phyloP scores from a whole-genome alignment of 2,797 vertebrate genomes.

The Champsocephalus esox region DNA sequence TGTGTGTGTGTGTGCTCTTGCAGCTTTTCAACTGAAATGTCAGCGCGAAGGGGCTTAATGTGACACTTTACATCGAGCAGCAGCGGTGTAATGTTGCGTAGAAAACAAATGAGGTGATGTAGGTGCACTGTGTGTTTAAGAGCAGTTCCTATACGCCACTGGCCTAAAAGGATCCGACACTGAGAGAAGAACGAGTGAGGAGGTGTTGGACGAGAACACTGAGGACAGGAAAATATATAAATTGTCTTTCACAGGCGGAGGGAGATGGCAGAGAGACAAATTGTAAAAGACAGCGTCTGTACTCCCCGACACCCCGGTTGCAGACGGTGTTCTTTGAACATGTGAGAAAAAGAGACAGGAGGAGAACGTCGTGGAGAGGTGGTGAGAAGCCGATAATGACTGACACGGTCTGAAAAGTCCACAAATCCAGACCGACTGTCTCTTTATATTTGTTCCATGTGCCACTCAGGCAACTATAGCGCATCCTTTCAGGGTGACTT shows the following conservation, averaged over 20 bases:
- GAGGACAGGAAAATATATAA: constrained; percentile 30
- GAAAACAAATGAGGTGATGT: constrained; percentile 48
- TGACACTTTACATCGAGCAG: constrained; percentile 41
- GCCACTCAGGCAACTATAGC: background rate
- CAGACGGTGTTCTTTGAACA: constrained; percentile 45
- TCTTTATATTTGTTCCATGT: constrained; percentile 37
- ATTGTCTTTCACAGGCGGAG: constrained; percentile 30
- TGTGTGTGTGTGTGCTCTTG: background rate
- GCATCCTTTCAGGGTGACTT: constrained; percentile 6
- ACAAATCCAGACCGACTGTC: constrained; percentile 44
- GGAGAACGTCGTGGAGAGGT: constrained; percentile 36
- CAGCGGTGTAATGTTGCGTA: constrained; percentile 41
- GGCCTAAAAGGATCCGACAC: constrained; percentile 34
- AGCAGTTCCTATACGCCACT: constrained; percentile 12
- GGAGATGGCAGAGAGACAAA: constrained; percentile 52
- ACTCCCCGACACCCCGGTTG: background rate
- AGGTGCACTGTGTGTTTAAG: constrained; percentile 31
- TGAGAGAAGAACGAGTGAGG: background rate
- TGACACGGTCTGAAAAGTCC: constrained; percentile 48
- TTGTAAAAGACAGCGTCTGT: constrained; percentile 51
- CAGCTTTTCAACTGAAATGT: constrained; percentile 34
- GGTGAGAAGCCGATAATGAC: constrained; percentile 55
- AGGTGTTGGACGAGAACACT: constrained; percentile 23
- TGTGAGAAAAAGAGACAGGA: constrained; percentile 49
- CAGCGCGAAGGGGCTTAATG: constrained; percentile 34